phyloP scores from a whole-genome alignment of 2,888 invertebrate genomes.

The Lottia gigantea region DNA sequence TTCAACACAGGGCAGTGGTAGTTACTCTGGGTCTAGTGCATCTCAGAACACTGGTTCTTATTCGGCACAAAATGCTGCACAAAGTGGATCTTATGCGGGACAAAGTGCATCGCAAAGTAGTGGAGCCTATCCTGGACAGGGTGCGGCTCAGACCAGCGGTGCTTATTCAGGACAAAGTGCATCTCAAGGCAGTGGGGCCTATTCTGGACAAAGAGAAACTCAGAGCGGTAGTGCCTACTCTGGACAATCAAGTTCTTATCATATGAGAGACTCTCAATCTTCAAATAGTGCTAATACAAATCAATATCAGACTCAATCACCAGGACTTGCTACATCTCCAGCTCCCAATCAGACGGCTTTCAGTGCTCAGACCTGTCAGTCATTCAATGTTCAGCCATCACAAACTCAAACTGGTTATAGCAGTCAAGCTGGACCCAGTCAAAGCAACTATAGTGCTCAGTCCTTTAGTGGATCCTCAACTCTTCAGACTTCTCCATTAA shows the following conservation, averaged over 20 bases:
- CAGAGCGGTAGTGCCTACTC: slow-evolving; percentile 20
- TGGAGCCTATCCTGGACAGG: too few species aligned
- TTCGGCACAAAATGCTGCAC: too few species aligned
- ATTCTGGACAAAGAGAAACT: too few species aligned
- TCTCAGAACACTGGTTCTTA: too few species aligned
- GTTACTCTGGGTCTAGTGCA: slow-evolving; percentile 10
- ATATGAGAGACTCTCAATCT: slow-evolving; percentile 34
- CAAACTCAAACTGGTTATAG: slow-evolving; percentile 52
- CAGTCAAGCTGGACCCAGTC: slow-evolving; percentile 42
- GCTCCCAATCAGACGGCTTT: slow-evolving; percentile 20
- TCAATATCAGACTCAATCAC: slow-evolving; percentile 34
- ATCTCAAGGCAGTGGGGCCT: too few species aligned
- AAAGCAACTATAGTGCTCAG: slow-evolving; percentile 19
- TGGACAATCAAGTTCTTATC: slow-evolving; percentile 52
- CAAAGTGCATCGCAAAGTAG: too few species aligned
- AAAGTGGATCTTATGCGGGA: too few species aligned
- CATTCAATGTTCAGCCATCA: slow-evolving; percentile 26
- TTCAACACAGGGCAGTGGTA: slow-evolving; percentile 18
- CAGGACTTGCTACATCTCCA: slow-evolving; percentile 10
- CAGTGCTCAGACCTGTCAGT: slow-evolving; percentile 31
- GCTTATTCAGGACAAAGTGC: too few species aligned
- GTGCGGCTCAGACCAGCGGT: too few species aligned
- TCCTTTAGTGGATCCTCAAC: slow-evolving; percentile 31
- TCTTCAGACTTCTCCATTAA: slow-evolving; percentile 49
- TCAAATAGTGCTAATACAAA: slow-evolving; percentile 23